Base-by-base conservation (phyloP, 92 coral and sea anemone species). In the Porites cylindrica region DNA sequence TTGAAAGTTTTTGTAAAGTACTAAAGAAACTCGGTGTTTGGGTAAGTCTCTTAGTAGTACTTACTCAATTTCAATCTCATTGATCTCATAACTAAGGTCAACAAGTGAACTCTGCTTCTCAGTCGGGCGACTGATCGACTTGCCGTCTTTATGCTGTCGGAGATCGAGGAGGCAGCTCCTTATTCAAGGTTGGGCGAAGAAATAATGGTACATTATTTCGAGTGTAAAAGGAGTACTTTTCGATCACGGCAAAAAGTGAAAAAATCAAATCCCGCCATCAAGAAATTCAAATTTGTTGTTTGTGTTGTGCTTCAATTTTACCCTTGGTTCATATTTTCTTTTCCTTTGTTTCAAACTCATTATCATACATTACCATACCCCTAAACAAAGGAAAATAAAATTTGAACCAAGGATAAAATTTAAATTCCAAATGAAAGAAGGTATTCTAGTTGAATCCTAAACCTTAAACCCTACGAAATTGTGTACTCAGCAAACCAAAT, bases 81-180 rank as follows among this genome's bases (percentile, higher is more conserved):
- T 54, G 16, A 29, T 29, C 32, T 29, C 32, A 29, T 75, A 51
- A 54, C 80, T 75, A 53, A 75, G 66, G 80, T 71, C 88, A 84
- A 71, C 50, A 74, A 84, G 82, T 66, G 65, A 32, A 74, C 23
- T 32, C 88, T 84, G 86, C 86, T 82, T 82, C 86, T 82, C 86
- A 70, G 14, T 70, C 52, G 72, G 21, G 86, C 86, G 10, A 82
- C 86, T 56, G 54, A 82, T 67, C 86, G 70, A 82, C 72, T 82
- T 71, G 79, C 50, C 79, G 23, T 54, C 79, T 54, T 82, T 82
- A 82, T 78, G 70, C 59, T 72, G 64, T 80, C 75, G 72, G 84
- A 66, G 23, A 19, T 83, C 74, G 23, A 50, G 77, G 58, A 73
- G 59, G 77, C 77, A 73, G 61, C 58, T 73, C 77, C 61, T 47